Evolutionary conservation across 2,888 invertebrate species (phyloP).

Genomic region (Diloba caeruleocephala): DNA sequence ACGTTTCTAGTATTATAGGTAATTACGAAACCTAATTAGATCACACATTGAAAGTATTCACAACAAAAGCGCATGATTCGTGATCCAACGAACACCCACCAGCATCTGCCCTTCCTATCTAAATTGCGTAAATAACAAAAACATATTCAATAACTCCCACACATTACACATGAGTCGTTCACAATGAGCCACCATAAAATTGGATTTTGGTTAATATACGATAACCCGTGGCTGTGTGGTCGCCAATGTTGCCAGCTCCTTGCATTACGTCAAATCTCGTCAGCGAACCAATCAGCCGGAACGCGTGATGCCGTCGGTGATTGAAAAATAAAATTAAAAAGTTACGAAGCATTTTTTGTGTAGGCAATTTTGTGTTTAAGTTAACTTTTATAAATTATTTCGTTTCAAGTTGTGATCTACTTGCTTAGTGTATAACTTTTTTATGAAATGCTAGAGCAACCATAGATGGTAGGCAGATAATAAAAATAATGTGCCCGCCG

Average conservation of each 20-base stretch:
- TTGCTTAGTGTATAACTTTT: too few species aligned
- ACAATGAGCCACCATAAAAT: conserved; percentile 76
- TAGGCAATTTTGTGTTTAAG: conserved; percentile 15
- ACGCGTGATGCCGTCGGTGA: conserved; percentile 59
- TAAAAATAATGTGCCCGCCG: too few species aligned
- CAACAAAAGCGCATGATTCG: not conserved
- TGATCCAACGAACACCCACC: conserved; percentile 23
- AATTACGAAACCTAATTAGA: too few species aligned
- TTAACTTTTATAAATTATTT: conserved; percentile 13
- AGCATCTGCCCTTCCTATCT: conserved; percentile 30
- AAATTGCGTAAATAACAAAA: conserved; percentile 38
- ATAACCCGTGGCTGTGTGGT: conserved; percentile 71
- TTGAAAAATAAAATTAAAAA: conserved; percentile 60
- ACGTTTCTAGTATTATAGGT: too few species aligned
- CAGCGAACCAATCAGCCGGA: conserved; percentile 74
- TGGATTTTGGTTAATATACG: conserved; percentile 75
- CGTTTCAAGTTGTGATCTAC: not conserved
- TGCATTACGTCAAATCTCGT: conserved; percentile 79
- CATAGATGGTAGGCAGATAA: too few species aligned
- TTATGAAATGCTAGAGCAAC: too few species aligned
- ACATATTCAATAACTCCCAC: conserved; percentile 12
- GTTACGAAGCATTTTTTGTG: conserved; percentile 5
- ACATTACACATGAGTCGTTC: conserved; percentile 62
- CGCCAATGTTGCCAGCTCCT: conserved; percentile 71
- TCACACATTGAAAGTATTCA: conserved; percentile 2